phyloP scores from a whole-genome alignment of 2,888 invertebrate species.

The Melieria picta region DNA sequence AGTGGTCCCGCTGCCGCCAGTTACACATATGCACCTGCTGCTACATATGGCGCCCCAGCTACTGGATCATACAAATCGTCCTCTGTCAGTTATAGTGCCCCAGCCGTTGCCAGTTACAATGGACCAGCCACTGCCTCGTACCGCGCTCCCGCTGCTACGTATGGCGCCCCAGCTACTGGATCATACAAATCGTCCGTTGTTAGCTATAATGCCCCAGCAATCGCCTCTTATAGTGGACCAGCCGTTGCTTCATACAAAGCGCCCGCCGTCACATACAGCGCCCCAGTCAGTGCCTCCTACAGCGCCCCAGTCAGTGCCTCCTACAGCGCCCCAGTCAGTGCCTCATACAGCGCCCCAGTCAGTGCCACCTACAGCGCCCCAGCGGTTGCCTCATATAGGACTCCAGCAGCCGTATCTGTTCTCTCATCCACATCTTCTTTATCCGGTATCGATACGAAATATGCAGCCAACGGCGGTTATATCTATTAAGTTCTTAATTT shows the following conservation, averaged over 20 bases:
- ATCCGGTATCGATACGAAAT: slow-evolving; percentile 52
- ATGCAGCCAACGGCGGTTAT: slow-evolving; percentile 56
- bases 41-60: slow-evolving; percentile 16
- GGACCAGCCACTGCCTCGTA: background rate
- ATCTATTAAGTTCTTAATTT: slow-evolving; percentile 46
- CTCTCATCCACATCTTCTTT: slow-evolving; percentile 32
- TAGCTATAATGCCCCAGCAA: slow-evolving; percentile 12
- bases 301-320: background rate
- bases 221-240: slow-evolving; percentile 31
- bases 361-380: slow-evolving; percentile 18
- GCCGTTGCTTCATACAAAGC: slow-evolving; percentile 24
- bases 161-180: slow-evolving; percentile 33
- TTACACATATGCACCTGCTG: background rate
- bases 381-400: slow-evolving; percentile 18
- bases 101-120: slow-evolving; percentile 23
- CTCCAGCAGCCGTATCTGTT: slow-evolving; percentile 2
- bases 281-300: slow-evolving; percentile 2
- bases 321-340: background rate
- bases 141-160: slow-evolving; percentile 9
- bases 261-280: slow-evolving; percentile 9
- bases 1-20: too few relatives aligned
- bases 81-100: slow-evolving; percentile 17
- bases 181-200: background rate
- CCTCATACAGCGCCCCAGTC: slow-evolving; percentile 18
- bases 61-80: background rate